phyloP scores from a whole-genome alignment of 2,888 invertebrate genomes.

The Alsophila aescularia region DNA sequence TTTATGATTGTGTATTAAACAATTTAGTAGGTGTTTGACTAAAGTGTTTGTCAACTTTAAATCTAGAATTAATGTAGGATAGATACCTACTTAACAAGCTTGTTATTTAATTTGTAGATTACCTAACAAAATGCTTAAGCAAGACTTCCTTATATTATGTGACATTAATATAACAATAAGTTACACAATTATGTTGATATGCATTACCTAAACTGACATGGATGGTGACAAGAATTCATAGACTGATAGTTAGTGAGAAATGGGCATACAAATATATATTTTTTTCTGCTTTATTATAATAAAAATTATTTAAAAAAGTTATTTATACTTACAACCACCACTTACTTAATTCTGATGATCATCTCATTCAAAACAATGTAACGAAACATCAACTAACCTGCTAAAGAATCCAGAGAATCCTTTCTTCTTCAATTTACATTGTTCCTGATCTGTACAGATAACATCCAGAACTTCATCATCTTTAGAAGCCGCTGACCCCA shows the following conservation, averaged over 20 bases:
- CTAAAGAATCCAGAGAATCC: slow-evolving; percentile 86
- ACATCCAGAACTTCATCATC: slow-evolving; percentile 73
- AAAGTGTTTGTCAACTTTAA: too few species aligned
- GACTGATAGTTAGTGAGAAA: not conserved
- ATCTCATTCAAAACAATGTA: not conserved
- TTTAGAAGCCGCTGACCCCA: slow-evolving; percentile 84
- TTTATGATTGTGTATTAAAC: too few species aligned
- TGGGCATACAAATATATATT: not conserved
- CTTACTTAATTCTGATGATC: too few species aligned
- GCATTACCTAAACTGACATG: slow-evolving; percentile 1
- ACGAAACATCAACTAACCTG: slow-evolving; percentile 70
- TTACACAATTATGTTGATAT: not conserved
- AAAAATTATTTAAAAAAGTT: too few species aligned
- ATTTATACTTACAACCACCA: too few species aligned
- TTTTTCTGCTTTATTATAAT: too few species aligned
- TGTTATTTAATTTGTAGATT: too few species aligned
- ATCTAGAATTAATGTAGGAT: too few species aligned
- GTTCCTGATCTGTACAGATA: slow-evolving; percentile 58
- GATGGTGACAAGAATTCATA: not conserved
- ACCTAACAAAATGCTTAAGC: not conserved
- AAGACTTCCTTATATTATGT: slow-evolving; percentile 34
- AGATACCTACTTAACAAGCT: too few species aligned
- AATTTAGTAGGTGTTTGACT: too few species aligned
- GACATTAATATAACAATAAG: slow-evolving; percentile 34
- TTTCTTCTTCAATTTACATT: slow-evolving; percentile 83